Evolutionary conservation across 2,888 invertebrate genomes (phyloP), one percentile per base, ranked within the genome.

Genomic region (Cremastinae sp.): DNA sequence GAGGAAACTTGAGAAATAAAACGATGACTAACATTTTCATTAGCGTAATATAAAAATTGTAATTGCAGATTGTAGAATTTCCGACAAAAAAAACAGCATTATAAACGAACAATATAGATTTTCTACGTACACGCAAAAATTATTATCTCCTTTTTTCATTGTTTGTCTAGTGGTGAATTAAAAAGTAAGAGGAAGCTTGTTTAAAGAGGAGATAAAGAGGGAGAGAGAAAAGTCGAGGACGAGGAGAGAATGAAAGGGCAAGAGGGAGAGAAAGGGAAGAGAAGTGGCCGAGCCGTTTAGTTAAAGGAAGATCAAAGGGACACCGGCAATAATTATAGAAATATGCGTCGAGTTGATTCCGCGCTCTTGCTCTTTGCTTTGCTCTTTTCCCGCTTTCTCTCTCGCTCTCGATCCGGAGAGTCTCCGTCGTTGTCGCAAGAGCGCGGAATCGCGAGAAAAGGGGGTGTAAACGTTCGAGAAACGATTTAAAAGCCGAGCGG

Each of bases 311-410:
- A 87, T 89, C 89, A 89, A 89, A 89, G 87, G 81, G 80, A 78
- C 75, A 84, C 89, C 89, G 89, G 86, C 88, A 88, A 88, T 89
- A 89, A 89, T 89, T 89, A 89, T 84, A 88, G 88, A 89, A 89
- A 89, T 89, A 89, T 88, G 87, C 85, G 84, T 28, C 28, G 28
- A 85, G 82, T 81, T 83, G 85, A 85, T 83, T 84, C 85, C 81
- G 84, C 82, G 49, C 18, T 14, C 18, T 53, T 36, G 56, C 58
- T n/a, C n/a, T n/a, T 53, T 36, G 56, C 54, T 43, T 18, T 14
- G 45, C 38, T 51, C 47, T 22, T 10, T 38, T 34, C 28, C 45
- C 43, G 45, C 9, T 38, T 22, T 58, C 12, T 28, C 58, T 28
- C 56, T 28, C 56, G n/a, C 28, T 45, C 18, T 34, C 71, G 59